phyloP scores from a whole-genome alignment of 2,797 vertebrate genomes.

The Labeo calbasu region DNA sequence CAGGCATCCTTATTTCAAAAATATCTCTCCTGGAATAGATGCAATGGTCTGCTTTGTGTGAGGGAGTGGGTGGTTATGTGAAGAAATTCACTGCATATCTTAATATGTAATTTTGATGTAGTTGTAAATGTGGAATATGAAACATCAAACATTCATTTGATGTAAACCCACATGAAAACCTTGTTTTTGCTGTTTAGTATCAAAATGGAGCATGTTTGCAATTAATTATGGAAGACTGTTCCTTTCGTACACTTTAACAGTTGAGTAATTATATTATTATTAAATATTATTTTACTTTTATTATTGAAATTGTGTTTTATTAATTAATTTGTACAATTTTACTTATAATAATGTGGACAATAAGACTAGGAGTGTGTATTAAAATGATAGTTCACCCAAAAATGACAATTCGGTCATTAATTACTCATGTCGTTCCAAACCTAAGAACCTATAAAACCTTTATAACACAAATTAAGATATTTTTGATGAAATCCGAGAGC shows the following conservation, averaged over 20 bases:
- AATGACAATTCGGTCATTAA: too few species aligned
- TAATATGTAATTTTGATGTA: constrained; percentile 12
- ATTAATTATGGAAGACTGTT: background rate
- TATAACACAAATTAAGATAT: too few species aligned
- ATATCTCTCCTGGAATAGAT: constrained; percentile 28
- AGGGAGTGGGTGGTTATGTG: background rate
- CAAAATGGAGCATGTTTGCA: background rate
- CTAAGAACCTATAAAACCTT: too few species aligned
- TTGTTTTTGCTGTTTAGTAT: background rate
- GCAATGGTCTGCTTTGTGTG: constrained; percentile 2
- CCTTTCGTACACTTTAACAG: background rate
- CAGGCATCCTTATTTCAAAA: constrained; percentile 24
- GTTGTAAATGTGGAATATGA: background rate
- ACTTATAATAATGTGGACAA: too few species aligned
- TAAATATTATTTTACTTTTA: background rate
- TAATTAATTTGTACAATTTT: background rate
- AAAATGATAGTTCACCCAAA: too few species aligned
- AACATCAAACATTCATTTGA: background rate
- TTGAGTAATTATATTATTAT: background rate
- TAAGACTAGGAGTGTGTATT: too few species aligned
- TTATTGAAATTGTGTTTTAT: background rate
- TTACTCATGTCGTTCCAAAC: too few species aligned
- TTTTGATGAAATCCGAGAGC: too few species aligned
- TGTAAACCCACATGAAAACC: background rate
- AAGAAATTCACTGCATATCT: background rate